Evolutionary conservation across 2,113 vertebrate species (phyloP), one percentile per base, ranked within the genome.

Genomic region (Apodemus speciosus): DNA sequence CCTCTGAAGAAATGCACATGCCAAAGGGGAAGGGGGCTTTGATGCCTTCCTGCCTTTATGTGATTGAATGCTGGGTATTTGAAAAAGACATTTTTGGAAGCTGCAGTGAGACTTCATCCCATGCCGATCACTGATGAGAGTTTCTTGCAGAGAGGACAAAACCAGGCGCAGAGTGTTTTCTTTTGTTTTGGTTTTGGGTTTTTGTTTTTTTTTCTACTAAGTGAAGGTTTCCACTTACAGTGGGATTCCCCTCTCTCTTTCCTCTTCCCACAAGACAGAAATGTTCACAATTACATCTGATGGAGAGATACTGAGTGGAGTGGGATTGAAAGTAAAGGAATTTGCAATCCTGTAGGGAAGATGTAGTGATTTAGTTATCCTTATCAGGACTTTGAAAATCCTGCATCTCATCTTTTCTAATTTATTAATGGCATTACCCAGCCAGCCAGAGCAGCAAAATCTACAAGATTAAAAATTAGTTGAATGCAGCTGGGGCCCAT

Each of bases 381-480:
- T 71, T 88, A n/a, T 51, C 58, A 53, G 68, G 88, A 90, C 27
- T 69, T 64, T 79, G 62, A 86, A 93, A 92, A 86, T 85, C 72
- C 35, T 75, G 38, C 11, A 53, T 91, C 72, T 94, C 56, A 32
- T 83, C 89, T 84, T 76, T 90, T 92, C 49, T 58, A 1, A 77
- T 90, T 77, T 92, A 79, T 86, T 73, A 92, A 88, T 88, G 84
- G 25, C 46, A 92, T 90, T 77, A 79, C 21, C 60, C 68, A 89
- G 51, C 85, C 85, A 96, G 69, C 56, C 60, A 79, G n/a, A 87
- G 62, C 80, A 64, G 90, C 73, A 84, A 51, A 58, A 79, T 92
- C n/a, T 43, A n/a, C 15, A 88, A 76, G 92, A 75, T 79, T 85
- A 86, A 90, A 93, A 77, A 71, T 90, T 32, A 75, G 90, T 62